phyloP scores from a whole-genome alignment of 2,888 invertebrate species.

The Pogonocherus hispidulus region DNA sequence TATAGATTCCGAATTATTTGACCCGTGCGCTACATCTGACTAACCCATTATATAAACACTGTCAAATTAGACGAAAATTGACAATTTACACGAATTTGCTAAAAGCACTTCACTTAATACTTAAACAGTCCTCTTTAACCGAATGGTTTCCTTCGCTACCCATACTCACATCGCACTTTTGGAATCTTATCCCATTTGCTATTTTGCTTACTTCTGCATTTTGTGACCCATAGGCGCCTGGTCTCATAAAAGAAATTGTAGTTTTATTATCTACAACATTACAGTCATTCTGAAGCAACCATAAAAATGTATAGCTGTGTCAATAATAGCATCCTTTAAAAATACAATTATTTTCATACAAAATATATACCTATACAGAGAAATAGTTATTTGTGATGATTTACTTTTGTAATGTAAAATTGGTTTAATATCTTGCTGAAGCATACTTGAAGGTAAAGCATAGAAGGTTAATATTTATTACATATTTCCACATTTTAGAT shows the following conservation, averaged over 20 bases:
- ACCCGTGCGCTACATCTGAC: too few species aligned
- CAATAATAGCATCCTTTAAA: neutral
- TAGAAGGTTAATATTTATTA: too few species aligned
- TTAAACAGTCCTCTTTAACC: too few species aligned
- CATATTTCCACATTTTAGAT: too few species aligned
- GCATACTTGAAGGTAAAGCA: too few species aligned
- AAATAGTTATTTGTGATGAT: neutral
- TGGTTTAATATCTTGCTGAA: too few species aligned
- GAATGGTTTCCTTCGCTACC: neutral
- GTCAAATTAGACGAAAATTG: too few species aligned
- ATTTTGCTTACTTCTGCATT: neutral
- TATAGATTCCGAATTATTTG: too few species aligned
- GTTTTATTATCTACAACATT: neutral
- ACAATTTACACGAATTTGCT: too few species aligned
- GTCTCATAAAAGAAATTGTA: slow-evolving; percentile 15
- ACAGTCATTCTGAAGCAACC: neutral
- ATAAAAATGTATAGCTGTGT: slow-evolving; percentile 1
- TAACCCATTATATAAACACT: too few species aligned
- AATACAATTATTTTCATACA: neutral
- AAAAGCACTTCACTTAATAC: too few species aligned
- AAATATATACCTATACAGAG: neutral
- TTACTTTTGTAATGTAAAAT: too few species aligned
- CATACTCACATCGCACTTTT: slow-evolving; percentile 1
- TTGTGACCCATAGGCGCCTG: neutral
- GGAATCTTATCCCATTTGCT: neutral